These are phyloP conservation scores for Lysandra bellargus DNA, from an alignment of 2,888 invertebrate species.

Conservation along the genomic window DNA sequence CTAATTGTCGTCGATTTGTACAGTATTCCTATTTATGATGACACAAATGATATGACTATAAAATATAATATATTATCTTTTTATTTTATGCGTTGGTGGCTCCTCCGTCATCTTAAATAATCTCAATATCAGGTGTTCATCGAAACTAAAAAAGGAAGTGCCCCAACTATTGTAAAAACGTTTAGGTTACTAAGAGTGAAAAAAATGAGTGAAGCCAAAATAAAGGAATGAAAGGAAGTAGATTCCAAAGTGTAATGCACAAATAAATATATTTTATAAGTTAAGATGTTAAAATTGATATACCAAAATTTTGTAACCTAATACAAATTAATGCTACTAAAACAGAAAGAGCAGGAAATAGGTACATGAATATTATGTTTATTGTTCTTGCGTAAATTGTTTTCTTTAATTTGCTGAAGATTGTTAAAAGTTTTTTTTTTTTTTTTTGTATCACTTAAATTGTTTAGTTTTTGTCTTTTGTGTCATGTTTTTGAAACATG, in stretches of 20 bases:
- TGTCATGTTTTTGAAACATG: neutral
- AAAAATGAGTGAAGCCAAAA: neutral
- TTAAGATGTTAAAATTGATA: neutral
- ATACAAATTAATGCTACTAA: neutral
- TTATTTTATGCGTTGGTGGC: neutral
- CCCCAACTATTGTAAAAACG: neutral
- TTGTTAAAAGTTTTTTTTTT: neutral
- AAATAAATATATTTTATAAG: slow-evolving; percentile 19
- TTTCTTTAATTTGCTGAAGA: neutral
- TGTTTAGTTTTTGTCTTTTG: neutral
- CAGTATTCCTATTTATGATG: slow-evolving; percentile 30
- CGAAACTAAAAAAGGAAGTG: neutral
- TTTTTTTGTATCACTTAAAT: neutral
- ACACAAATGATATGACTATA: slow-evolving; percentile 22
- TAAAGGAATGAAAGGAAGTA: neutral
- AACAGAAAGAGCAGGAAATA: neutral
- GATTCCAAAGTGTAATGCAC: slow-evolving; percentile 21
- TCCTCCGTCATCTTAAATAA: neutral
- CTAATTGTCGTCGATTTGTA: slow-evolving; percentile 8
- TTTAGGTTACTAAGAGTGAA: neutral
- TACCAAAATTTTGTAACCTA: neutral
- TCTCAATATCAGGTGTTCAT: neutral
- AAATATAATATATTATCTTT: neutral
- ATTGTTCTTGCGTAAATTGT: slow-evolving; percentile 1
- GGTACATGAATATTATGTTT: neutral